Evolutionary conservation across 2,113 vertebrate species (phyloP).

Genomic region (Hystrix brachyura): DNA sequence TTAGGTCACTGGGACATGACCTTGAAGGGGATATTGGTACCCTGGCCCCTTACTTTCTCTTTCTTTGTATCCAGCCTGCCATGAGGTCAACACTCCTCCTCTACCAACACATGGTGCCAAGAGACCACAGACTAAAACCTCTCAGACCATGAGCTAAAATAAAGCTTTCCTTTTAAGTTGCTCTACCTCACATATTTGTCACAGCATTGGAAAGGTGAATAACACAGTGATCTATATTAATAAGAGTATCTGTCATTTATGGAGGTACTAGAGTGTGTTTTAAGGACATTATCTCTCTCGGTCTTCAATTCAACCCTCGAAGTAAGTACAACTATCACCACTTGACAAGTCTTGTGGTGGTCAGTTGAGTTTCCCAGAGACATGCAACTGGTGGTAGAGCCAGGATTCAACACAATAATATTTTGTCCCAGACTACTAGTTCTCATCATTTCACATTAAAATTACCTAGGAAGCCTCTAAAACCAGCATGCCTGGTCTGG

Average conservation of each 20-base stretch:
- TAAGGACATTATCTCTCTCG: not conserved
- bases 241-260: not conserved
- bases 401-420: not conserved
- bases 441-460: not conserved
- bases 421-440: not conserved
- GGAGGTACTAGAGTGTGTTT: not conserved
- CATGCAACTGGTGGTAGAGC: not conserved
- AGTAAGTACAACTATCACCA: not conserved
- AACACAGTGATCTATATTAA: not conserved
- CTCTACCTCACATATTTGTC: not conserved
- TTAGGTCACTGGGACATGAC: not conserved
- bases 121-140: not conserved
- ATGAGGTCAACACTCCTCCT: not conserved
- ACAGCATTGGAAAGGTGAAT: not conserved
- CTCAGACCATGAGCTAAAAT: not conserved
- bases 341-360: not conserved
- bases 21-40: not conserved
- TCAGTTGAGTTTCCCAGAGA: not conserved
- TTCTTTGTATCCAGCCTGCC: not conserved
- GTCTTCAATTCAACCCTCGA: not conserved
- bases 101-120: not conserved
- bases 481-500: not conserved
- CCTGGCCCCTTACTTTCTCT: not conserved
- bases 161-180: not conserved
- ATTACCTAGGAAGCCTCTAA: not conserved